Conservation (phyloP, 2,113 vertebrate genomes). For the Gnathonemus longibarbis region DNA sequence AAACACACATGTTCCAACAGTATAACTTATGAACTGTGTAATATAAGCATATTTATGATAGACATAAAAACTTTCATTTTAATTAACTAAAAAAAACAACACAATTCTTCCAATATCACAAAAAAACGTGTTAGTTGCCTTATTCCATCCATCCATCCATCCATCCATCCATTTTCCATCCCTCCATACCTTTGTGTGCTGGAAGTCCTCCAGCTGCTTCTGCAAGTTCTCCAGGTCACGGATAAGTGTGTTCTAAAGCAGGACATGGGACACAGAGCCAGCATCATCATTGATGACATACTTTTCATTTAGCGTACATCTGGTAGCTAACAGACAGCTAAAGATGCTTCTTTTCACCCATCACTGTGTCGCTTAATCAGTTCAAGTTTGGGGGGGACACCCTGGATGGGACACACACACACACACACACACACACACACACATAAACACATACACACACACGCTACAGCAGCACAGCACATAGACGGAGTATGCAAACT, state of each 20-base stretch:
- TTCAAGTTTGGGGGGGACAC: background rate
- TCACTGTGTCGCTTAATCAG: background rate
- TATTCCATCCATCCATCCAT: background rate
- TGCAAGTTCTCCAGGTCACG: slow-evolving; percentile 90
- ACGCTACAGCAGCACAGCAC: background rate
- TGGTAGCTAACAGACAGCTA: background rate
- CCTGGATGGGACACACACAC: background rate
- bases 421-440: background rate
- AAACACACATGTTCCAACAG: background rate
- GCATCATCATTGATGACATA: too few species aligned
- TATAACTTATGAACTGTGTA: background rate
- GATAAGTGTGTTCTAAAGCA: slow-evolving; percentile 77
- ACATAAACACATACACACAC: background rate
- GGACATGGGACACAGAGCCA: background rate
- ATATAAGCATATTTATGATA: background rate
- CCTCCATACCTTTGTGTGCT: slow-evolving; percentile 58
- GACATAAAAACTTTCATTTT: background rate
- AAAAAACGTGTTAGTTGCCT: background rate
- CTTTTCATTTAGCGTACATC: background rate
- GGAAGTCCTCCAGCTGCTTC: slow-evolving; percentile 87
- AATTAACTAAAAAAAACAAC: background rate
- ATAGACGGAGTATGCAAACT: background rate
- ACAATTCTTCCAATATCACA: background rate
- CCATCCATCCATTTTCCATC: background rate
- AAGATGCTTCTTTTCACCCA: background rate